Conservation (phyloP, 2,888 invertebrate genomes). For the Orthonychiurus folsomi region DNA sequence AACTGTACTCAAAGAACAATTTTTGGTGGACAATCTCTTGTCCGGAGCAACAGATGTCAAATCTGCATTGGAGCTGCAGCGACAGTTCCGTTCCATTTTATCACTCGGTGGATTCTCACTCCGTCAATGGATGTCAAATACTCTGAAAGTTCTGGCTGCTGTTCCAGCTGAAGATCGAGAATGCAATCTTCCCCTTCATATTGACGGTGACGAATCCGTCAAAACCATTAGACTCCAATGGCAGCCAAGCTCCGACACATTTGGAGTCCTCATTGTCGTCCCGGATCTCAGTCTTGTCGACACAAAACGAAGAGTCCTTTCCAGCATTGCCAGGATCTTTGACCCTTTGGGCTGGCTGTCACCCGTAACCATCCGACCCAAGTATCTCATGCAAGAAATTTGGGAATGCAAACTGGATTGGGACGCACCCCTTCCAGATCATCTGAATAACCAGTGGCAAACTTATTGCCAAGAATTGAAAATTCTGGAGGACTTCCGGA, state of each 20-base stretch:
- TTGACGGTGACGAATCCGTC: constrained; percentile 4
- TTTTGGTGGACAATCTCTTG: constrained; percentile 42
- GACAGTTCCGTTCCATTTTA: constrained; percentile 21
- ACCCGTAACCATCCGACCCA: constrained; percentile 33
- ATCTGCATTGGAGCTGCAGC: constrained; percentile 22
- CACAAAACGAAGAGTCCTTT: constrained; percentile 37
- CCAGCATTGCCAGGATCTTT: constrained; percentile 36
- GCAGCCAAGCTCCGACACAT: constrained; percentile 7
- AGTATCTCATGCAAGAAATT: constrained; percentile 32
- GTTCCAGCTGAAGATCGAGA: constrained; percentile 14
- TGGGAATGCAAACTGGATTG: constrained; percentile 34
- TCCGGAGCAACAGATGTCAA: constrained; percentile 30
- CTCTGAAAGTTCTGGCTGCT: neutral
- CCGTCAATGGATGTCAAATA: constrained; percentile 38
- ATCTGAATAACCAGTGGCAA: neutral
- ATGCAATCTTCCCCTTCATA: neutral
- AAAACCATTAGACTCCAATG: constrained; percentile 18
- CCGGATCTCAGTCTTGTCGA: too few species aligned
- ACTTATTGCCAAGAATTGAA: too few species aligned
- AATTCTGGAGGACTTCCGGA: too few species aligned
- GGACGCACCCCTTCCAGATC: constrained; percentile 23
- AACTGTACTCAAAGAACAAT: too few species aligned
- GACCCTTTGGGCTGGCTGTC: constrained; percentile 38
- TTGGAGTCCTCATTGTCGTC: neutral
- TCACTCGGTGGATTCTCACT: constrained; percentile 26